Evolutionary conservation across 2,888 invertebrate species (phyloP).

Genomic region (Drosophila melanosoma): DNA sequence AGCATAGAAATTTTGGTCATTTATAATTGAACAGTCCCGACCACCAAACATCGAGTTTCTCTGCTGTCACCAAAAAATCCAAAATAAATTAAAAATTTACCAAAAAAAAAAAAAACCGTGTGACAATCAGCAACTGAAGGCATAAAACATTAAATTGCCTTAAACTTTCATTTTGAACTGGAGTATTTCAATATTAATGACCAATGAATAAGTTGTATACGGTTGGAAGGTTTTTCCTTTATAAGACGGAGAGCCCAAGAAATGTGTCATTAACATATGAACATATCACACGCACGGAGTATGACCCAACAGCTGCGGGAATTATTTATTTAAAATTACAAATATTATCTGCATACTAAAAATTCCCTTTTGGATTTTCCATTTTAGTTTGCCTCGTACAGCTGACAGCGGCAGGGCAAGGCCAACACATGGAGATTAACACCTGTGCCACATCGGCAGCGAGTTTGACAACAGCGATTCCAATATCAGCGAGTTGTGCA

Average conservation of each 20-base stretch:
- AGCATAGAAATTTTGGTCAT: not conserved
- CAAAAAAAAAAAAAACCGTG: conserved; percentile 9
- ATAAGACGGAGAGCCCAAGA: not conserved
- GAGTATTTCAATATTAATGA: conserved; percentile 1
- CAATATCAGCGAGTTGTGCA: conserved; percentile 5
- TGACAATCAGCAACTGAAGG: conserved; percentile 28
- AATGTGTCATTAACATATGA: conserved; percentile 4
- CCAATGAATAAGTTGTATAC: conserved; percentile 13
- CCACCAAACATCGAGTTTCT: not conserved
- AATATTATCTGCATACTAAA: conserved; percentile 29
- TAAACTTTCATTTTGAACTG: conserved; percentile 4
- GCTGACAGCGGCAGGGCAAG: conserved; percentile 62
- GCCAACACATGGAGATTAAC: conserved; percentile 73
- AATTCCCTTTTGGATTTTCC: conserved; percentile 1
- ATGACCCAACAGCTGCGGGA: conserved; percentile 30
- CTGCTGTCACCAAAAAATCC: conserved; percentile 18
- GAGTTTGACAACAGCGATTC: conserved; percentile 8
- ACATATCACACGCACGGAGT: conserved; percentile 20
- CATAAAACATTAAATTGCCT: conserved; percentile 61
- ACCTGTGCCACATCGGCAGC: conserved; percentile 37
- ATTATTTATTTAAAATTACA: conserved; percentile 30
- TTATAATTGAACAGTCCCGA: conserved; percentile 2
- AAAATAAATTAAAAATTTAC: conserved; percentile 16
- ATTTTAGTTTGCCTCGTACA: conserved; percentile 2
- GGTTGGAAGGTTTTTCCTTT: conserved; percentile 8